A percentile compares a stretch with the other conserved stretches of the same genome.
These are phyloP conservation scores for Ceriagrion tenellum DNA, from an alignment of 2,888 invertebrate species.

Conservation along the genomic window DNA sequence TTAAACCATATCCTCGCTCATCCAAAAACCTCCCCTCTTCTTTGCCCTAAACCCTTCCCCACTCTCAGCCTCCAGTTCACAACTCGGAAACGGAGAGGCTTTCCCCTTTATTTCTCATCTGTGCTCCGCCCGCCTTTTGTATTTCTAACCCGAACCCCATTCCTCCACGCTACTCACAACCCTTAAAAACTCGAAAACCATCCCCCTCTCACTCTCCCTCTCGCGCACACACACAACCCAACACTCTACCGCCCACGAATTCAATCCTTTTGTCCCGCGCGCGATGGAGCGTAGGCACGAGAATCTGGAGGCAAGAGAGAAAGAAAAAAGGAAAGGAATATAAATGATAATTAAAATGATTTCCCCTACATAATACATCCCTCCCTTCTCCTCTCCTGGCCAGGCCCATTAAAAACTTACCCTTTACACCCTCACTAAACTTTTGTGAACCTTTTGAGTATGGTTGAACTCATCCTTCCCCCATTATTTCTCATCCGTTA, in stretches of 20 bases:
- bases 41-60: no score
- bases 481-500: no score
- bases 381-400: neutral
- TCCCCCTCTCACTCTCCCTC: neutral
- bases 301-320: neutral
- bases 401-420: neutral
- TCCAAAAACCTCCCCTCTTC: neutral
- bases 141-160: neutral
- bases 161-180: neutral
- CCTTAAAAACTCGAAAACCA: neutral
- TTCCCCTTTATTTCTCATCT: no score
- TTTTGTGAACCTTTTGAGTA: no score
- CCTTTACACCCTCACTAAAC: neutral
- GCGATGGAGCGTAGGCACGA: neutral
- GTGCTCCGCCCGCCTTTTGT: neutral
- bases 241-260: neutral
- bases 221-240: neutral
- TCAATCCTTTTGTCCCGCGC: slow-evolving; percentile 1
- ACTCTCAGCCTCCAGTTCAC: no score
- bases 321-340: neutral
- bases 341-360: slow-evolving; percentile 18
- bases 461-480: no score
- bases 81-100: no score
- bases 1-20: neutral
- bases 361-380: neutral